These are phyloP conservation scores for Craterocephalus amniculus DNA, from an alignment of 2,797 vertebrate species.

Conservation along the genomic window DNA sequence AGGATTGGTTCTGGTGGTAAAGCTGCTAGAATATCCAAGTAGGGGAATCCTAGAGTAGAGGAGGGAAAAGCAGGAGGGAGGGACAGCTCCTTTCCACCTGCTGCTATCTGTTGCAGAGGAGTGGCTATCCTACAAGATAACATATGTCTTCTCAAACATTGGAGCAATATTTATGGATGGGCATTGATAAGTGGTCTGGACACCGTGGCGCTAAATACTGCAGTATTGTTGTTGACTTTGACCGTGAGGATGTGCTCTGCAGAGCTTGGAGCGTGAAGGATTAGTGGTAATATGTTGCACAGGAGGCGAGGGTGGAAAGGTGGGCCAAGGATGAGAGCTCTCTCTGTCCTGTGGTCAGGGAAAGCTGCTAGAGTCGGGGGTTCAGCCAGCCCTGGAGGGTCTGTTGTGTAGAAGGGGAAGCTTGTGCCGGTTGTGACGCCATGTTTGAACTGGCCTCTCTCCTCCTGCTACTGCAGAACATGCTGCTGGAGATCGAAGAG, in stretches of 20 bases:
- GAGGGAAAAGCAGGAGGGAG: slow-evolving; percentile 31
- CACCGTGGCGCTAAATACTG: slow-evolving; percentile 16
- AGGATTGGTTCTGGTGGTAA: slow-evolving; percentile 69
- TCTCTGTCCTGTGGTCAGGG: slow-evolving; percentile 47
- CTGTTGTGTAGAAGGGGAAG: slow-evolving; percentile 12
- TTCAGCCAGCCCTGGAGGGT: slow-evolving; percentile 28
- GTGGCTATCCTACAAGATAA: slow-evolving; percentile 21
- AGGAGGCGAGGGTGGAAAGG: slow-evolving; percentile 54
- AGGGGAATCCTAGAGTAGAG: slow-evolving; percentile 62
- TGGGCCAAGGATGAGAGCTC: slow-evolving; percentile 67
- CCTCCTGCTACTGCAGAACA: slow-evolving; percentile 90
- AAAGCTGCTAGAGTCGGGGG: slow-evolving; percentile 41
- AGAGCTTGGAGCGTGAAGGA: slow-evolving; percentile 71
- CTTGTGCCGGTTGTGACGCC: slow-evolving; percentile 25
- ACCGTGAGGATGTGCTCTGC: slow-evolving; percentile 33
- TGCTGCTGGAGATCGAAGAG: slow-evolving; percentile 96
- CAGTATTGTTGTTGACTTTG: slow-evolving; percentile 35
- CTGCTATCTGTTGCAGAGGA: slow-evolving; percentile 25
- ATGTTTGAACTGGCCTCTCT: slow-evolving; percentile 87
- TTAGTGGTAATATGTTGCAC: slow-evolving; percentile 71
- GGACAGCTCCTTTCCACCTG: slow-evolving; percentile 39
- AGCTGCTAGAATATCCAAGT: slow-evolving; percentile 73
- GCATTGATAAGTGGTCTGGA: slow-evolving; percentile 15
- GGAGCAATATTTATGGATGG: slow-evolving; percentile 21
- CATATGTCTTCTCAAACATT: slow-evolving; percentile 22